Conservation (phyloP, 2,797 vertebrate genomes). For the Coreius guichenoti region DNA sequence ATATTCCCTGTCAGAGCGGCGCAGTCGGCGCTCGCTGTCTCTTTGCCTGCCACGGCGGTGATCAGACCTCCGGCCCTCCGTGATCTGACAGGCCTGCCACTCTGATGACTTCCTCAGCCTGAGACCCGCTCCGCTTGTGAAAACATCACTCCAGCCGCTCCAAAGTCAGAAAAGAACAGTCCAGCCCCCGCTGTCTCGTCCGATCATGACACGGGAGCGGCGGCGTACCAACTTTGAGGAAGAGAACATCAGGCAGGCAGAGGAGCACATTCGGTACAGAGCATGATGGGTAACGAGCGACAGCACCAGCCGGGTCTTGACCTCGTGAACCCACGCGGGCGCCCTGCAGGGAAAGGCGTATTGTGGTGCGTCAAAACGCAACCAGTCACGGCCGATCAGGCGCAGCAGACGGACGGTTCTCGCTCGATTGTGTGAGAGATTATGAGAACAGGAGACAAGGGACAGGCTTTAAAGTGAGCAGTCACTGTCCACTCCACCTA, state of each 20-base stretch:
- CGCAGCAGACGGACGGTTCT: conserved; percentile 48
- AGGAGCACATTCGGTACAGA: conserved; percentile 66
- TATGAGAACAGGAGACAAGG: conserved; percentile 56
- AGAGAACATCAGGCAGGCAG: conserved; percentile 63
- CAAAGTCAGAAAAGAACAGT: conserved; percentile 92
- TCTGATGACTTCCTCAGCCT: conserved; percentile 89
- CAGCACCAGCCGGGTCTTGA: conserved; percentile 67
- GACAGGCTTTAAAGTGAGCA: conserved; percentile 57
- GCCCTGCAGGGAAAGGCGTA: conserved; percentile 52
- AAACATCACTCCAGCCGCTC: conserved; percentile 58
- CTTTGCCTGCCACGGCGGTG: conserved; percentile 66
- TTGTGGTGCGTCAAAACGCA: conserved; percentile 58
- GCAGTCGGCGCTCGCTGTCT: conserved; percentile 92
- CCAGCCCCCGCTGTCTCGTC: conserved; percentile 81
- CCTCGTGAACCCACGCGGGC: conserved; percentile 65
- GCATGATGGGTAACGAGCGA: conserved; percentile 72
- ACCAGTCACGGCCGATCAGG: conserved; percentile 52
- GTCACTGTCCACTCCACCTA: conserved; percentile 46
- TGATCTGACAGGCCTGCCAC: conserved; percentile 98
- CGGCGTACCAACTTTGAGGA: conserved; percentile 51
- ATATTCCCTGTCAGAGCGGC: conserved; percentile 92
- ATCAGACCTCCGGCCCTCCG: conserved; percentile 75
- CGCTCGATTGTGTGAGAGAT: conserved; percentile 31
- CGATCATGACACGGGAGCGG: conserved; percentile 76
- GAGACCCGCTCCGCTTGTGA: conserved; percentile 51